These are phyloP conservation scores for Pristionchus fissidentatus DNA, from an alignment of 2,888 invertebrate genomes.

Conservation along the genomic window DNA sequence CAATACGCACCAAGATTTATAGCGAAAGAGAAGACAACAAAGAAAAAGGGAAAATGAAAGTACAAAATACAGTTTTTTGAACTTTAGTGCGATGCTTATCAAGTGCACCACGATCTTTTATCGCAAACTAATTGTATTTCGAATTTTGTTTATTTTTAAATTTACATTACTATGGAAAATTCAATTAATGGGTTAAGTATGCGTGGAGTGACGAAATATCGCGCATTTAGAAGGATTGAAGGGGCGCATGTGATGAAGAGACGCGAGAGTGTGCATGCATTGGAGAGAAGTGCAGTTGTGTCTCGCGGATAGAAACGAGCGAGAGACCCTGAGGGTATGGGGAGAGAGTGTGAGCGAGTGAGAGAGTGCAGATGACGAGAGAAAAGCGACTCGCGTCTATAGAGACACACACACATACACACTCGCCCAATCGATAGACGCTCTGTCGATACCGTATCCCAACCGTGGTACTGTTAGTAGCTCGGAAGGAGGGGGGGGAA, in stretches of 20 bases:
- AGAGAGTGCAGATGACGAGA: constrained; percentile 34
- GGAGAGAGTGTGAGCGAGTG: constrained; percentile 21
- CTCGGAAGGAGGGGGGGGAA: neutral
- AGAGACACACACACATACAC: neutral
- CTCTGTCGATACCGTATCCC: neutral
- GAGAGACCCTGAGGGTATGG: constrained; percentile 9
- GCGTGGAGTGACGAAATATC: neutral
- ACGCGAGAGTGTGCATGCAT: constrained; percentile 21
- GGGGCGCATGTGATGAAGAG: neutral
- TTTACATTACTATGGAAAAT: neutral
- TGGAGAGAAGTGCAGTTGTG: constrained; percentile 28
- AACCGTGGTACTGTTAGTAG: neutral
- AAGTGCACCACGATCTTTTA: neutral
- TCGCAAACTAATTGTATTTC: neutral
- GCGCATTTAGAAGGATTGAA: neutral
- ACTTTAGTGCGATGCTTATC: neutral
- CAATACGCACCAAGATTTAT: no score
- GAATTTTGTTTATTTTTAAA: neutral
- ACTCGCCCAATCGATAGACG: neutral
- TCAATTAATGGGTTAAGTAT: no score
- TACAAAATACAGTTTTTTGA: neutral
- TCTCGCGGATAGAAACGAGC: constrained; percentile 6
- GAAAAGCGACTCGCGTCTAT: constrained; percentile 29
- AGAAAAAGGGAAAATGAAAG: no score
- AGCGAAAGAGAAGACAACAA: no score